Evolutionary conservation across 2,888 invertebrate species (phyloP).

Genomic region (Rhagonycha lutea): DNA sequence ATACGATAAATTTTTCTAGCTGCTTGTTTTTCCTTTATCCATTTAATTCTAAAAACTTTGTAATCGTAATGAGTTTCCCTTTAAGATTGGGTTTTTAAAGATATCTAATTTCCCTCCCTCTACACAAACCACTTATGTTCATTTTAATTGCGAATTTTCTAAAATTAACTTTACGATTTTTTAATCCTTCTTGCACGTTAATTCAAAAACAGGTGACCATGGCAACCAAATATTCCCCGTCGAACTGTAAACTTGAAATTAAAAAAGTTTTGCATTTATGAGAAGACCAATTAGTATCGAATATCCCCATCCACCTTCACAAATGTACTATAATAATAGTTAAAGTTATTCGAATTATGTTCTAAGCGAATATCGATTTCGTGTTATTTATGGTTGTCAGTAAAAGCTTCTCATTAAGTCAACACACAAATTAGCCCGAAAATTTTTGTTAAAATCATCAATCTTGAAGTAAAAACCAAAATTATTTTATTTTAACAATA

Average conservation of each 20-base stretch:
- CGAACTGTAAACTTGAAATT: neutral
- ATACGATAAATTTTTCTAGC: too few species aligned
- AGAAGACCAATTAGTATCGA: neutral
- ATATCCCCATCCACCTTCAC: neutral
- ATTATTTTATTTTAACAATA: conserved; percentile 4
- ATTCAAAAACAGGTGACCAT: neutral
- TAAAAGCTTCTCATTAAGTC: neutral
- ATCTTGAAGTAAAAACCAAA: neutral
- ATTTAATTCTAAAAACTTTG: too few species aligned
- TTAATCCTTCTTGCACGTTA: neutral
- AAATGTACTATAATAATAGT: neutral
- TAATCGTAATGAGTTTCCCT: too few species aligned
- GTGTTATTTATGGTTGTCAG: neutral
- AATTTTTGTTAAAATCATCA: neutral
- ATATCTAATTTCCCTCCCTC: too few species aligned
- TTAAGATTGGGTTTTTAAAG: too few species aligned
- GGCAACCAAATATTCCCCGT: neutral
- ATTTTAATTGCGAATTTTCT: too few species aligned
- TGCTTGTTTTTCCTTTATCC: too few species aligned
- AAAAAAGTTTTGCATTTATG: neutral
- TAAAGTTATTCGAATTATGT: neutral
- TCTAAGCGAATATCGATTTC: neutral
- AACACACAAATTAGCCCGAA: neutral
- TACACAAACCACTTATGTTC: too few species aligned
- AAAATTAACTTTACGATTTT: too few species aligned